A percentile compares a stretch with the other conserved stretches of the same genome.
Conservation (phyloP, 2,113 vertebrate species). For the Hippocampus zosterae region DNA sequence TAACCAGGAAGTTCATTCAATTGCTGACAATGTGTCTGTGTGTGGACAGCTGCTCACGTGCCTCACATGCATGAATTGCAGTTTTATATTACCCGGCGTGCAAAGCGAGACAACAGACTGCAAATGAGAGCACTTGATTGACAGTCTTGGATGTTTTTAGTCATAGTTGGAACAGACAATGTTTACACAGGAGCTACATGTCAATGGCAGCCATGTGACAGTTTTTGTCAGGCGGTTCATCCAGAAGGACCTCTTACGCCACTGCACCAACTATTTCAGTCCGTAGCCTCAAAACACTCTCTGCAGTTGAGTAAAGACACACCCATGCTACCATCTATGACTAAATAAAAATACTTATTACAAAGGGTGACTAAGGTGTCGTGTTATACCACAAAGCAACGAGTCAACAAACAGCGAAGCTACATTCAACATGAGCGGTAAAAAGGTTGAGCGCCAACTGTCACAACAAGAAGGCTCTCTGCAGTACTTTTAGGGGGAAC, state of each 20-base stretch:
- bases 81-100: conserved; percentile 3
- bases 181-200: conserved; percentile 12
- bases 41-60: background rate
- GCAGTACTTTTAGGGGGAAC: conserved; percentile 21
- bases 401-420: conserved; percentile 12
- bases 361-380: background rate
- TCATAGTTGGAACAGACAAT: background rate
- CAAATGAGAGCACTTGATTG: conserved; percentile 17
- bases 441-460: conserved; percentile 15
- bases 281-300: background rate
- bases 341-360: background rate
- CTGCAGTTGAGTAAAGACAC: background rate
- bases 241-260: background rate
- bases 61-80: conserved; percentile 9
- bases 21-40: background rate
- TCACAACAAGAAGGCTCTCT: conserved; percentile 44
- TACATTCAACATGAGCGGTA: background rate
- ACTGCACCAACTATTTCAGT: background rate
- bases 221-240: conserved; percentile 2
- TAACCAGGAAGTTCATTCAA: background rate
- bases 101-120: background rate
- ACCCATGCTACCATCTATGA: background rate
- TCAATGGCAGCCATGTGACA: conserved; percentile 1
- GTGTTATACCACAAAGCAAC: background rate
- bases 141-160: conserved; percentile 1